A percentile compares a stretch with the other conserved stretches of the same genome.
These are phyloP conservation scores for Stenodera caucasica DNA, from an alignment of 2,888 invertebrate species.

Conservation along the genomic window DNA sequence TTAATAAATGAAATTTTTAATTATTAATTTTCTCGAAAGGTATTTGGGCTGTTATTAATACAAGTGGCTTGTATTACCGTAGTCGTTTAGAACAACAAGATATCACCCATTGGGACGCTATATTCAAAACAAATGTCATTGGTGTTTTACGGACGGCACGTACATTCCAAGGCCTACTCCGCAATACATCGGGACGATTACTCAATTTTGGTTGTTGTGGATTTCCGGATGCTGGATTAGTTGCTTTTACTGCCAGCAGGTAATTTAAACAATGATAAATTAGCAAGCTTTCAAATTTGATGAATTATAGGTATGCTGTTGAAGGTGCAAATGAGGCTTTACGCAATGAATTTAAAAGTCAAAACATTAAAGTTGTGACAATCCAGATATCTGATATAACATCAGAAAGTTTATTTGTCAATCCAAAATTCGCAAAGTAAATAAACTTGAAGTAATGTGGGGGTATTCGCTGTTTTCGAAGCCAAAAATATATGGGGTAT, in stretches of 20 bases:
- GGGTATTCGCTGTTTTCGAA: too few species aligned
- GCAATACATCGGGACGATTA: slow-evolving; percentile 67
- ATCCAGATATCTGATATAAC: slow-evolving; percentile 72
- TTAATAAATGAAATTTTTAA: too few species aligned
- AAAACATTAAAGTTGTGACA: slow-evolving; percentile 73
- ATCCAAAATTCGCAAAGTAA: slow-evolving; percentile 61
- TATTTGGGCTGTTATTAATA: slow-evolving; percentile 81
- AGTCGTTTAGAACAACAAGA: slow-evolving; percentile 72
- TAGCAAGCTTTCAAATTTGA: too few species aligned
- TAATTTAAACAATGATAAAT: too few species aligned
- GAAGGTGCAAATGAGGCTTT: slow-evolving; percentile 78
- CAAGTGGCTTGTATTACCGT: slow-evolving; percentile 74
- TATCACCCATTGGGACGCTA: slow-evolving; percentile 70
- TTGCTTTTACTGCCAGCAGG: slow-evolving; percentile 59
- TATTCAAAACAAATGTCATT: slow-evolving; percentile 70
- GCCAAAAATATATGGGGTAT: too few species aligned
- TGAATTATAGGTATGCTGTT: slow-evolving; percentile 62
- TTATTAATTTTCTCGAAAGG: slow-evolving; percentile 55
- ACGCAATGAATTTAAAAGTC: slow-evolving; percentile 68
- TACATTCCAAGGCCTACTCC: slow-evolving; percentile 73
- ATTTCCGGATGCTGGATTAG: slow-evolving; percentile 57
- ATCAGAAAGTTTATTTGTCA: slow-evolving; percentile 67
- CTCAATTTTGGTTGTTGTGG: slow-evolving; percentile 68
- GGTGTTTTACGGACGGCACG: slow-evolving; percentile 74
- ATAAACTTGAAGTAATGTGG: too few species aligned